phyloP scores from a whole-genome alignment of 92 coral and sea anemone genomes.

The Epizoanthus ramosus region DNA sequence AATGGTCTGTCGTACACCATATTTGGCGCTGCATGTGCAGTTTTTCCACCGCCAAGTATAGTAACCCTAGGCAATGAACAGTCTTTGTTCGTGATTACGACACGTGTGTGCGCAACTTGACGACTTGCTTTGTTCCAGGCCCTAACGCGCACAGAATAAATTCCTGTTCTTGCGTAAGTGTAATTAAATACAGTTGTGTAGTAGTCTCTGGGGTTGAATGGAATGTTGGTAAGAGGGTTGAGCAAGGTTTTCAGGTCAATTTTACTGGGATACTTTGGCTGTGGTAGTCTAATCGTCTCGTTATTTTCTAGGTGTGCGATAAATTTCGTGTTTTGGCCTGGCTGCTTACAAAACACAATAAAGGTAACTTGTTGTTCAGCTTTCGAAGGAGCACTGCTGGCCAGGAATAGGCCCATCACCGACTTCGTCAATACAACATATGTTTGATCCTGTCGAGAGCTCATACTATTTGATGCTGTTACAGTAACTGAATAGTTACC shows the following conservation, averaged over 20 bases:
- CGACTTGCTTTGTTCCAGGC: slow-evolving; percentile 68
- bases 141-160: slow-evolving; percentile 58
- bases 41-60: slow-evolving; percentile 73
- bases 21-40: slow-evolving; percentile 36
- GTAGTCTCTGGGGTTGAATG: slow-evolving; percentile 67
- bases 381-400: slow-evolving; percentile 65
- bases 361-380: slow-evolving; percentile 64
- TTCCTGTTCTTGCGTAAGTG: slow-evolving; percentile 47
- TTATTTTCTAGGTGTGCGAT: slow-evolving; percentile 65
- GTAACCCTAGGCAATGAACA: slow-evolving; percentile 65
- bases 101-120: slow-evolving; percentile 51
- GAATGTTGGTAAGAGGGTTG: slow-evolving; percentile 53
- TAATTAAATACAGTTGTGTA: slow-evolving; percentile 57
- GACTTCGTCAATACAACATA: slow-evolving; percentile 51
- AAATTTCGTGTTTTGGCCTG: slow-evolving; percentile 73
- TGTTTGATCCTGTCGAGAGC: neutral
- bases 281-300: slow-evolving; percentile 7
- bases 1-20: slow-evolving; percentile 64
- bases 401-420: slow-evolving; percentile 75
- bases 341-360: slow-evolving; percentile 73
- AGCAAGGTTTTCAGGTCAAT: slow-evolving; percentile 27
- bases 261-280: slow-evolving; percentile 18
- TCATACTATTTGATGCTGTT: slow-evolving; percentile 51
- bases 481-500: slow-evolving; percentile 69
- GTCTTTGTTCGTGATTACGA: slow-evolving; percentile 58